phyloP scores from a whole-genome alignment of 2,113 vertebrate species.

The Prionailurus viverrinus region DNA sequence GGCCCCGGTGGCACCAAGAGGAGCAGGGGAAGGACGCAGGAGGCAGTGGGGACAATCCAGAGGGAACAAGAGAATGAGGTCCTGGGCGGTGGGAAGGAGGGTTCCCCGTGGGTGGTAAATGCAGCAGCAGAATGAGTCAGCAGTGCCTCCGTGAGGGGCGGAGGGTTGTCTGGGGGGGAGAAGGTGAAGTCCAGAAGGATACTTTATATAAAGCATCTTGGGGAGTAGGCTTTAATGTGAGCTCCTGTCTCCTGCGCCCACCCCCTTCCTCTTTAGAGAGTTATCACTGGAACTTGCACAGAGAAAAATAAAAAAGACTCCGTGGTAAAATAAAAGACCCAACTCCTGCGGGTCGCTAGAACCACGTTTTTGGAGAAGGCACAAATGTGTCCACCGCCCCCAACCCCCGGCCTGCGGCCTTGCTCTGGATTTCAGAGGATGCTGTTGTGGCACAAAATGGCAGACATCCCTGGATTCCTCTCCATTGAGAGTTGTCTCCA shows the following conservation, averaged over 20 bases:
- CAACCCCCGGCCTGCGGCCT: not conserved
- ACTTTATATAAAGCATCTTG: not conserved
- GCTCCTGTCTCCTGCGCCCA: not conserved
- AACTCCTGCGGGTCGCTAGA: not conserved
- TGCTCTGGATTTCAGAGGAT: not conserved
- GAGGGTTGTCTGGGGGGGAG: no score
- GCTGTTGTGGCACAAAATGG: not conserved
- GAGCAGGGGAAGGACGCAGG: not conserved
- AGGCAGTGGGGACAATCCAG: not conserved
- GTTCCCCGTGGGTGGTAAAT: fast-evolving
- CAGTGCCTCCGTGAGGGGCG: not conserved
- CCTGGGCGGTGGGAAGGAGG: no score
- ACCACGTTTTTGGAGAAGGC: not conserved
- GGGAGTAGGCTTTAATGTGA: not conserved
- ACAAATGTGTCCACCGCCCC: no score
- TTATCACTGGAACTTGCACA: not conserved
- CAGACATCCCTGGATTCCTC: not conserved
- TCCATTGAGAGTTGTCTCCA: not conserved
- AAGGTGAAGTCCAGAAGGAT: not conserved
- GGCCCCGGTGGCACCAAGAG: not conserved
- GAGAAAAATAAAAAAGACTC: not conserved
- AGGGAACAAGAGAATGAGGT: not conserved
- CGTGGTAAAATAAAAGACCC: not conserved
- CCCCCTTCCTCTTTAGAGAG: not conserved
- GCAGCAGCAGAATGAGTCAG: not conserved